Evolutionary conservation across 2,797 vertebrate species (phyloP), one percentile per base, ranked within the genome.

Genomic region (Myiotriccus ornatus): DNA sequence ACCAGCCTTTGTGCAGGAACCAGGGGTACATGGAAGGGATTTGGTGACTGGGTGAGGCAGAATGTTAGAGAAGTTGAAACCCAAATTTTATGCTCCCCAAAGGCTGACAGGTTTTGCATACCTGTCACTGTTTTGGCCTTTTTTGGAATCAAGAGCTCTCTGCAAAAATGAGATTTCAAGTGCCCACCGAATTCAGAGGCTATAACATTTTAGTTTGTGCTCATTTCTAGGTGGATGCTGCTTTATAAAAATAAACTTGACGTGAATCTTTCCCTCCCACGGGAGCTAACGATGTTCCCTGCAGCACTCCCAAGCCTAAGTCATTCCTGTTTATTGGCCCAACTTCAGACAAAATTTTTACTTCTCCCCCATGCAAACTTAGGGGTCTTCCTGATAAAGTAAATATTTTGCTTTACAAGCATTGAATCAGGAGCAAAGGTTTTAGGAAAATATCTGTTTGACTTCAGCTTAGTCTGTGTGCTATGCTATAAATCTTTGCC

Each of bases 171-270:
- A 44, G 41, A 64, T 39, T 87, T 86, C 24, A 27, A 86, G 87
- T 56, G 63, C 77, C 79, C 55, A 79, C 67, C 47, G 67, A 60
- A 84, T 69, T 82, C 37, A 67, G 83, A 90, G 47, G 55, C 64
- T 30, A 28, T 9, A 62, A n/a, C 34, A 5, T 65, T 95, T 82
- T 44, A 63, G 56, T 77, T 84, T 94, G 87, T 89, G 62, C 74
- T 88, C 65, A 43, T 94, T 91, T 91, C 83, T 88, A 93, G 87
- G 70, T 88, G 59, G 87, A 88, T 94, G 44, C 60, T 84, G 77
- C 83, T 93, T 91, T 89, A 56, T 91, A 96, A 95, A 95, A 95
- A 96, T 90, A 93, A 93, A 86, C 76, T 84, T 92, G 84, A 93
- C 0, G 11, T 69, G 94, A 90, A 69, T 86, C 73, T 94, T 89